Evolutionary conservation across 2,888 invertebrate species (phyloP), one percentile per base, ranked within the genome.

Genomic region (Tenthredo livida): DNA sequence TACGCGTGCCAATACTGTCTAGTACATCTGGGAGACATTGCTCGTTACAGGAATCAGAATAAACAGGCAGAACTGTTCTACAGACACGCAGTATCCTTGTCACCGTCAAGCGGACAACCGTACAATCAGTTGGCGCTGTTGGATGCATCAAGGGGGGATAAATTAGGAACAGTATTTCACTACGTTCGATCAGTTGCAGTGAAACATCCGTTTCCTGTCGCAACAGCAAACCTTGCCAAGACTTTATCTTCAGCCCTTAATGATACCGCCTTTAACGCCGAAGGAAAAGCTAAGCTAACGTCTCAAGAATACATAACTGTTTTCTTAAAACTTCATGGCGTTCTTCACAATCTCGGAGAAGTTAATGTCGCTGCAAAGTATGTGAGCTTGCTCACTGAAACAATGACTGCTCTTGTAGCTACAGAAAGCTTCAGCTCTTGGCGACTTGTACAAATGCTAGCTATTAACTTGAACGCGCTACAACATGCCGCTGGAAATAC

Each of bases 1-100:
- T 98, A 98, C 93, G 96, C 97, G 89, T 97, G 97, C 92, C 98
- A 98, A 92, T 97, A 98, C 93, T 98, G 98, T 93, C 95, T 98
- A 85, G 97, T 98, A 85, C 98, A 98, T 92, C 95, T 98, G 85
- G 98, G 98, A 0, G 98, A 98, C 91, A 95, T 98, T 88, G 97
- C 98, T 37, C 95, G 98, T 10, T 98, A 98, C 91, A 94, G 97
- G 86, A 97, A 97, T 90, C 97, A 97, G 93, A 95, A 96, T 87
- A 95, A 96, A 78, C 97, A 97, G 91, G 97, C 98, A 0, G 97
- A 97, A 92, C 96, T 96, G 21, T 98, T 97, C 93, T 98, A 98
- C 93, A 96, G 96, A 88, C 97, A 97, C 93, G 97, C 97, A 70
- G 95, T 97, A 77, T 94, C 95, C 78, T 95, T 97, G 84, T 96